phyloP scores from a whole-genome alignment of 1,140 invertebrate genomes.

The Phocides pigmalion region DNA sequence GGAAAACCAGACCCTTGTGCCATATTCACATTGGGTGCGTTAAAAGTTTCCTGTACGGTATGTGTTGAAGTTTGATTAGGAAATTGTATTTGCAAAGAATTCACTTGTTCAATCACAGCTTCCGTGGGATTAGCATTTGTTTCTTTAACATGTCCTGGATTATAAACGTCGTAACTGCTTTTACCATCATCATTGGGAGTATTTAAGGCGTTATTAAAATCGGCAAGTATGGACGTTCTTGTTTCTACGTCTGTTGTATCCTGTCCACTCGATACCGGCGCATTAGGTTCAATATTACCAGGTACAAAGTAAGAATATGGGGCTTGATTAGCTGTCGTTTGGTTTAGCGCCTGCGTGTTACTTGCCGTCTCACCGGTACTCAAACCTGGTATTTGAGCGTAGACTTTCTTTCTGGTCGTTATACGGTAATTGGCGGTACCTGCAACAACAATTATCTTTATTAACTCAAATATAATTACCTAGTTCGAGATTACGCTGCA shows the following conservation, averaged over 20 bases:
- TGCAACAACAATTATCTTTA: slow-evolving; percentile 57
- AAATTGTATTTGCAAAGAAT: slow-evolving; percentile 22
- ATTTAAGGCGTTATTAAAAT: not conserved
- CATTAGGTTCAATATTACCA: slow-evolving; percentile 3
- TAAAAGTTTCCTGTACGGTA: slow-evolving; percentile 7
- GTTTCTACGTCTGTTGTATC: not conserved
- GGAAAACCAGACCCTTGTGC: slow-evolving; percentile 11
- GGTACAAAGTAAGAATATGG: slow-evolving; percentile 31
- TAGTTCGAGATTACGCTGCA: too few species aligned
- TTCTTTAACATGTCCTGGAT: not conserved
- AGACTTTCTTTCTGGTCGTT: slow-evolving; percentile 82
- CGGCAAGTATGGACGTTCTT: not conserved
- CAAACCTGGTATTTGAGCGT: slow-evolving; percentile 85
- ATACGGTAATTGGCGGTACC: slow-evolving; percentile 81
- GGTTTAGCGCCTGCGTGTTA: slow-evolving; percentile 28
- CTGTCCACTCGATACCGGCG: not conserved
- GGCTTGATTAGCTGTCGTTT: slow-evolving; percentile 23
- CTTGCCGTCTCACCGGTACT: slow-evolving; percentile 52
- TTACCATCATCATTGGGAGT: not conserved
- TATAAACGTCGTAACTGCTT: too few species aligned
- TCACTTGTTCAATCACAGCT: slow-evolving; percentile 1
- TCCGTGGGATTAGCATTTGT: not conserved
- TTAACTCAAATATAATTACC: slow-evolving; percentile 7
- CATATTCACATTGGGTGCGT: slow-evolving; percentile 14
- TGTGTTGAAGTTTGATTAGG: not conserved